Evolutionary conservation across 2,113 vertebrate species (phyloP).

Genomic region (Ceyx melanurus): DNA sequence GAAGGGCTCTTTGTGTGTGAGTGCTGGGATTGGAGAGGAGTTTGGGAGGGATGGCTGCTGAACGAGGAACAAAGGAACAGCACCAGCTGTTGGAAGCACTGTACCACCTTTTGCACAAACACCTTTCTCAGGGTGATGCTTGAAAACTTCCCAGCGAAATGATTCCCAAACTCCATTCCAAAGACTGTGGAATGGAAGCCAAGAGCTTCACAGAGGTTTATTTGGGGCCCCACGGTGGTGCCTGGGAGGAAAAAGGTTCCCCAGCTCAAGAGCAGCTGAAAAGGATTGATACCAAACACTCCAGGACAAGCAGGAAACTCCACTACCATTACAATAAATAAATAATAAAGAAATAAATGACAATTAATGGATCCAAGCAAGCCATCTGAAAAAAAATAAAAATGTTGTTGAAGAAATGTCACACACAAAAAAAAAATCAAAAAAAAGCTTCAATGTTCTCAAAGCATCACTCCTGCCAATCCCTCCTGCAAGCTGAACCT

Average conservation of each 20-base stretch:
- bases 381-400: not conserved
- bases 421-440: not conserved
- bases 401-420: not conserved
- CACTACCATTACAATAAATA: not conserved
- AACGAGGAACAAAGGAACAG: not conserved
- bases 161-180: not conserved
- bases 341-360: not conserved
- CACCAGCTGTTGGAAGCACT: not conserved
- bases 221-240: not conserved
- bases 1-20: not conserved
- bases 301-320: not conserved
- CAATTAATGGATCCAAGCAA: not conserved
- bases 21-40: not conserved
- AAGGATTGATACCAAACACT: not conserved
- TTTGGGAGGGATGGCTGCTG: not conserved
- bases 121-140: not conserved
- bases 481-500: not conserved
- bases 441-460: not conserved
- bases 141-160: not conserved
- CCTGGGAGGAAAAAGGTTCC: not conserved
- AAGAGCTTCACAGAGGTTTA: constrained; percentile 39
- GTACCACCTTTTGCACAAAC: not conserved
- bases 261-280: not conserved
- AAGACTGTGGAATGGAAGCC: constrained; percentile 39
- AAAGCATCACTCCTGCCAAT: not conserved